phyloP scores from a whole-genome alignment of 2,888 invertebrate species.

The Ferdinandea cuprea region DNA sequence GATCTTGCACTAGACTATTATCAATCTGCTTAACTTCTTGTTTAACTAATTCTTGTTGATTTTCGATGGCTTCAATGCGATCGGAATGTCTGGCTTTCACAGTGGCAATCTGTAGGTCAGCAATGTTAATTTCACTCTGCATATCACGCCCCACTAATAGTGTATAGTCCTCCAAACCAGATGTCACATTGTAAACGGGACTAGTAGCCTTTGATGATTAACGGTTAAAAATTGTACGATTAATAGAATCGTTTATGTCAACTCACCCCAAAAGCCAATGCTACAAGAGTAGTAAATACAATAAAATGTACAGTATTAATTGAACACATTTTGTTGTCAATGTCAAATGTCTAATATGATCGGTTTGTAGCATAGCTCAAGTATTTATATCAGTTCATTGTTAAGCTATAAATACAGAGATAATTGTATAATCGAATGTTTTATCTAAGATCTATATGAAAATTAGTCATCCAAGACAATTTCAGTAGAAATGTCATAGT shows the following conservation, averaged over 20 bases:
- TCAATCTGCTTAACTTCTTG: conserved; percentile 11
- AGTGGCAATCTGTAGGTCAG: background rate
- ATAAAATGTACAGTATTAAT: conserved; percentile 2
- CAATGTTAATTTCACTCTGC: conserved; percentile 11
- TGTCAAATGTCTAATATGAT: too few species aligned
- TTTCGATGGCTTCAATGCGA: conserved; percentile 10
- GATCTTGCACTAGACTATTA: background rate
- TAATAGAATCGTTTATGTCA: background rate
- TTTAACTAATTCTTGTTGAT: background rate
- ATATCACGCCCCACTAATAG: conserved; percentile 14
- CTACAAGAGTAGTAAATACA: background rate
- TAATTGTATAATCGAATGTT: too few species aligned
- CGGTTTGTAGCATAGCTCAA: too few species aligned
- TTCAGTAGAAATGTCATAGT: too few species aligned
- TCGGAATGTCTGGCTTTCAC: conserved; percentile 15
- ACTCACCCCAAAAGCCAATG: conserved; percentile 9
- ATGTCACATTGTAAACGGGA: background rate
- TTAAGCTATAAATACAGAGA: too few species aligned
- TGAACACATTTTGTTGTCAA: conserved; percentile 15
- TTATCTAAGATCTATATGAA: too few species aligned
- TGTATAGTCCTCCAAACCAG: conserved; percentile 19
- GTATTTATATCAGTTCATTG: too few species aligned
- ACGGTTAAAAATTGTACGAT: background rate
- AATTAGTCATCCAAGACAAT: too few species aligned
- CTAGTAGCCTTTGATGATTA: background rate